Conservation (phyloP, 2,113 vertebrate genomes). For the Pristiophorus japonicus region DNA sequence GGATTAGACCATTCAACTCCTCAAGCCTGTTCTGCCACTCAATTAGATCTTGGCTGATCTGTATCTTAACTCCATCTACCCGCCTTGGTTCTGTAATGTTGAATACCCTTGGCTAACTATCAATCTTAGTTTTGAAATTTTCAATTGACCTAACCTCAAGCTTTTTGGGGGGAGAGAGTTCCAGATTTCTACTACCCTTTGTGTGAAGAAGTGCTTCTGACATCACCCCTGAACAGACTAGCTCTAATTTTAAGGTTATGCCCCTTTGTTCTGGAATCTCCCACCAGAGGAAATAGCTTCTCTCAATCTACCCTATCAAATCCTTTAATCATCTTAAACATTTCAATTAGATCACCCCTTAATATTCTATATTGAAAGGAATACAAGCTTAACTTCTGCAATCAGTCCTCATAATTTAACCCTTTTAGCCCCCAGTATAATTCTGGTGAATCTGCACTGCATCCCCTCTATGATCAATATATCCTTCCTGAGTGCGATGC, state of each 20-base stretch:
- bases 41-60: neutral
- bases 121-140: neutral
- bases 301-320: neutral
- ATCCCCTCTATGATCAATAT: neutral
- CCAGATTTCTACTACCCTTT: neutral
- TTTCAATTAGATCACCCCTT: neutral
- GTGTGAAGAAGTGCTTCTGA: neutral
- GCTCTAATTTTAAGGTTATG: neutral
- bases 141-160: neutral
- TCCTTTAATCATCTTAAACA: neutral
- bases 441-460: neutral
- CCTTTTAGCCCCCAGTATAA: neutral
- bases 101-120: neutral
- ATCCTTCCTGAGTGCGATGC: neutral
- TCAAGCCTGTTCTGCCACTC: neutral
- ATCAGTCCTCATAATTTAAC: neutral
- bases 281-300: neutral
- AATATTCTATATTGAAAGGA: neutral
- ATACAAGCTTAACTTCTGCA: neutral
- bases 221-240: too few relatives aligned
- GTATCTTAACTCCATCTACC: neutral
- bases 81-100: neutral
- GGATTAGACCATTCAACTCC: neutral
- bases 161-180: neutral
- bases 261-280: neutral